These are phyloP conservation scores for Drosophila crucigera DNA, from an alignment of 2,888 invertebrate genomes.

Conservation along the genomic window DNA sequence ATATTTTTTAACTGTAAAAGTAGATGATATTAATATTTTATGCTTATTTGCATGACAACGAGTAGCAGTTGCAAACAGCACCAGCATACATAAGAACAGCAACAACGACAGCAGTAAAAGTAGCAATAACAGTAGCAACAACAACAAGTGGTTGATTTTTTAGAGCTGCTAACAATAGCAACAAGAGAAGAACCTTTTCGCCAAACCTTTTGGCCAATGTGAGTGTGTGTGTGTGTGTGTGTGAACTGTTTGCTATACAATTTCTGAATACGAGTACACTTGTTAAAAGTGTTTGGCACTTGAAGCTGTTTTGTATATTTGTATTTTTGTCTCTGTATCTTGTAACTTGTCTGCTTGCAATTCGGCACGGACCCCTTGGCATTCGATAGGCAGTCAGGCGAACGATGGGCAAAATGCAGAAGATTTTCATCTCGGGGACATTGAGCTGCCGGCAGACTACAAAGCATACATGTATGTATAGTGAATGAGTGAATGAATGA, in stretches of 20 bases:
- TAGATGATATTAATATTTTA: slow-evolving; percentile 64
- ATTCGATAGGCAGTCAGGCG: slow-evolving; percentile 13
- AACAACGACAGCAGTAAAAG: slow-evolving; percentile 15
- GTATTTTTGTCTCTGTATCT: slow-evolving; percentile 4
- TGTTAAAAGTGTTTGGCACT: slow-evolving; percentile 61
- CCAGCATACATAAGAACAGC: slow-evolving; percentile 18
- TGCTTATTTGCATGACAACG: slow-evolving; percentile 63
- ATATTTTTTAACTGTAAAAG: slow-evolving; percentile 17
- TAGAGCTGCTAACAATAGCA: slow-evolving; percentile 42
- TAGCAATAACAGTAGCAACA: slow-evolving; percentile 15
- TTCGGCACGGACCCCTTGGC: slow-evolving; percentile 22
- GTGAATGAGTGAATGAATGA: slow-evolving; percentile 15
- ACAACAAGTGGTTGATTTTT: slow-evolving; percentile 36
- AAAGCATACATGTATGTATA: not conserved
- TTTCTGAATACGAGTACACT: slow-evolving; percentile 44
- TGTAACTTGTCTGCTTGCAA: slow-evolving; percentile 42
- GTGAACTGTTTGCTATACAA: slow-evolving; percentile 28
- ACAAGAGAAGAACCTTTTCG: no score
- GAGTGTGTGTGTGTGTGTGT: not conserved
- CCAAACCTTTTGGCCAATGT: slow-evolving; percentile 28
- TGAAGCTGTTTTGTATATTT: slow-evolving; percentile 41
- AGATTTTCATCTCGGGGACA: slow-evolving; percentile 22
- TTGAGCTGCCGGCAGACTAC: slow-evolving; percentile 9
- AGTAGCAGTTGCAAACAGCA: slow-evolving; percentile 33
- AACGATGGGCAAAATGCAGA: slow-evolving; percentile 47